phyloP scores from a whole-genome alignment of 1,140 invertebrate genomes.

The Battus philenor region DNA sequence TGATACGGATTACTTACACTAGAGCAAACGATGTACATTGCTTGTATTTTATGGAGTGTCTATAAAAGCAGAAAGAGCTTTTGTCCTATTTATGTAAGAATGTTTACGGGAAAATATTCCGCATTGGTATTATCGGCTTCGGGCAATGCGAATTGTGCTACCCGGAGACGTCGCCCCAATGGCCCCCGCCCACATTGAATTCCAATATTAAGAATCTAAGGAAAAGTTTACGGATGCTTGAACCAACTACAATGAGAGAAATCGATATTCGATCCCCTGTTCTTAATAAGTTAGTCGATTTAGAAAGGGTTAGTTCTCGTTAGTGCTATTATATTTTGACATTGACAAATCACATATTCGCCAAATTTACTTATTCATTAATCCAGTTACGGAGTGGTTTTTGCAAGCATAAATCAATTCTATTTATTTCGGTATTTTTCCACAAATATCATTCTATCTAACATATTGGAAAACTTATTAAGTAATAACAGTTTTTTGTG shows the following conservation, averaged over 20 bases:
- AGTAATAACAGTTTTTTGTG: too few relatives aligned
- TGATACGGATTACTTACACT: too few relatives aligned
- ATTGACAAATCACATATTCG: conserved; percentile 4
- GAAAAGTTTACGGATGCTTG: conserved; percentile 8
- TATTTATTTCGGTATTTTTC: too few relatives aligned
- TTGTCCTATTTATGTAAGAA: conserved; percentile 11
- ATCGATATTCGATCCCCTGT: conserved; percentile 1
- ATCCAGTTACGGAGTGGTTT: too few relatives aligned
- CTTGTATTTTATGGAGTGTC: neutral
- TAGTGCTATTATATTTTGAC: too few relatives aligned
- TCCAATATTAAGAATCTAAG: conserved; percentile 2
- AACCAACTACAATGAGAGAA: conserved; percentile 5
- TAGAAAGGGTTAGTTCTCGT: too few relatives aligned
- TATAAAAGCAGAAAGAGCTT: conserved; percentile 8
- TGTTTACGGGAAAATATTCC: conserved; percentile 14
- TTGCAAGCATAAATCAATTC: too few relatives aligned
- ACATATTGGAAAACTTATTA: too few relatives aligned
- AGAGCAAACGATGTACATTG: too few relatives aligned
- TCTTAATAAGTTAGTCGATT: conserved; percentile 8
- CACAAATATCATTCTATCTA: too few relatives aligned
- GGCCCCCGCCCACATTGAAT: neutral
- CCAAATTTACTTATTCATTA: too few relatives aligned
- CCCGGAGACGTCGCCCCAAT: conserved; percentile 15
- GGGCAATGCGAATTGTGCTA: conserved; percentile 3
- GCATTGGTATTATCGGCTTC: conserved; percentile 9